Conservation (phyloP, 2,888 invertebrate genomes). For the Rhyacophila evoluta region DNA sequence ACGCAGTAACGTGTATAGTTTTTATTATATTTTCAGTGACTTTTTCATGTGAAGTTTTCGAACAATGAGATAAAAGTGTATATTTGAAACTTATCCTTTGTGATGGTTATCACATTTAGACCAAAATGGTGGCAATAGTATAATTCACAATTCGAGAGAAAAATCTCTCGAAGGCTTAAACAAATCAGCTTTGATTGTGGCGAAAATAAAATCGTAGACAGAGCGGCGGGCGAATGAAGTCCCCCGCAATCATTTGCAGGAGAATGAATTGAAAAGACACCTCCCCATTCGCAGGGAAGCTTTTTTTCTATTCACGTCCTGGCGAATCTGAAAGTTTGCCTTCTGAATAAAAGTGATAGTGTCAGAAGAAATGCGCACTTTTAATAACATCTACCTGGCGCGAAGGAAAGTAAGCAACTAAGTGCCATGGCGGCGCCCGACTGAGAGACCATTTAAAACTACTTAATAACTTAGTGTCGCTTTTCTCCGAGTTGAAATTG, state of each 20-base stretch:
- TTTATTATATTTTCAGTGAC: too few relatives aligned
- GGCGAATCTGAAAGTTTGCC: conserved; percentile 37
- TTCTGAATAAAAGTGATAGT: conserved; percentile 39
- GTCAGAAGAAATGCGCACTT: conserved; percentile 36
- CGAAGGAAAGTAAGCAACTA: conserved; percentile 27
- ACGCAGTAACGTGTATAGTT: too few relatives aligned
- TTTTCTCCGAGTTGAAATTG: conserved; percentile 51
- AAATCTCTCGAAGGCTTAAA: background rate
- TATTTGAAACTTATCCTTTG: too few relatives aligned
- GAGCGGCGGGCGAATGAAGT: background rate
- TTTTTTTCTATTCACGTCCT: conserved; percentile 8
- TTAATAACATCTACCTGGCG: conserved; percentile 43
- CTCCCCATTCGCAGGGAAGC: background rate
- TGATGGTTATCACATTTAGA: background rate
- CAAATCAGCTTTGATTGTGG: background rate
- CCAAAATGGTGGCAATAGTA: too few relatives aligned
- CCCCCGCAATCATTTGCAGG: conserved; percentile 5
- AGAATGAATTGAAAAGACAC: conserved; percentile 14
- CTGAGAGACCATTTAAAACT: conserved; percentile 52
- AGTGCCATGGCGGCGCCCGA: conserved; percentile 42
- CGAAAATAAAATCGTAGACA: background rate
- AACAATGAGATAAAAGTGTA: too few relatives aligned
- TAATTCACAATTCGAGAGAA: background rate
- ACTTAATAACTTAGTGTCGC: conserved; percentile 53
- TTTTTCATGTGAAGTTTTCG: too few relatives aligned